A percentile compares a stretch with the other conserved stretches of the same genome.
Conservation (phyloP, 35 echinoderm and acorn worm genomes). For the Holothuria glaberrima region DNA sequence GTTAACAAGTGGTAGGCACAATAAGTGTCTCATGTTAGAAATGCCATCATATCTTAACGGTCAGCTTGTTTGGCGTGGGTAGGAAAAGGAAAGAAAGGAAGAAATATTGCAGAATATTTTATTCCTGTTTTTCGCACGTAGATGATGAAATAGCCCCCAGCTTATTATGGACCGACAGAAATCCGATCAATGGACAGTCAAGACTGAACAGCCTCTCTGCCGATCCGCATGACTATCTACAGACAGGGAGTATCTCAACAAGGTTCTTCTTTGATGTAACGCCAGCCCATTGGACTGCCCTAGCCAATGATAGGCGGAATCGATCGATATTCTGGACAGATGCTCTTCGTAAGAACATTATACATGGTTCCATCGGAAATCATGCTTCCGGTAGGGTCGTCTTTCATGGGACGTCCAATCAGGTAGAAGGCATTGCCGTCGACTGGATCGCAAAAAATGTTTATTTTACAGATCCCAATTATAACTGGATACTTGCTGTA, state of each 20-base stretch:
- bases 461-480: slow-evolving; percentile 77
- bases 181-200: neutral
- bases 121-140: neutral
- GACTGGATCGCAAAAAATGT: slow-evolving; percentile 80
- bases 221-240: slow-evolving; percentile 54
- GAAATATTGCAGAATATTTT: neutral
- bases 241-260: slow-evolving; percentile 38
- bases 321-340: slow-evolving; percentile 75
- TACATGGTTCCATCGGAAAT: slow-evolving; percentile 32
- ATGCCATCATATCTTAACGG: too few species aligned
- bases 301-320: slow-evolving; percentile 63
- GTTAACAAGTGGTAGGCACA: neutral
- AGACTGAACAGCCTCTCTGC: slow-evolving; percentile 68
- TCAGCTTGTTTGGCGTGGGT: neutral
- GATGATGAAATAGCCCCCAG: slow-evolving; percentile 52
- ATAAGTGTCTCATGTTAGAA: neutral
- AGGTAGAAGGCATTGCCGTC: slow-evolving; percentile 67
- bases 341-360: neutral
- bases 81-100: neutral
- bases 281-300: slow-evolving; percentile 55
- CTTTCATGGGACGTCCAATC: slow-evolving; percentile 39
- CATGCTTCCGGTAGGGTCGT: neutral
- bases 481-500: slow-evolving; percentile 80
- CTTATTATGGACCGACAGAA: slow-evolving; percentile 60
- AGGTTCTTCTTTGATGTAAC: slow-evolving; percentile 31